Base-by-base conservation (phyloP, 2,113 vertebrate species). In the Puma concolor region DNA sequence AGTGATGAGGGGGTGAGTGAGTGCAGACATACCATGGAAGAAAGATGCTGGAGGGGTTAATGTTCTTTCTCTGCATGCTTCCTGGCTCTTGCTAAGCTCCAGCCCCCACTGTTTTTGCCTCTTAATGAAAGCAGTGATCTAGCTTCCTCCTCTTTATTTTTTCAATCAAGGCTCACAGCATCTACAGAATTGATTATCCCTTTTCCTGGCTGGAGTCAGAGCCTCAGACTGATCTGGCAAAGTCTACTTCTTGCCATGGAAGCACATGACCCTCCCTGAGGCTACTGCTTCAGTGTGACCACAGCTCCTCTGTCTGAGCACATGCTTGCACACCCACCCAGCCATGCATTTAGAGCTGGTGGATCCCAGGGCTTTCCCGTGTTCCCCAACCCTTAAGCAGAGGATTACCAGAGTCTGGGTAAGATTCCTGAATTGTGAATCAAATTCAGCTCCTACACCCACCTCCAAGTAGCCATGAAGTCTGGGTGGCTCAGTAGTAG, bases 71-170 rank as follows among this genome's bases (percentile, higher is more conserved):
- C 92, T 88, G 63, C 89, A 29, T 52, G 89, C 87, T 64, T 98
- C 87, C 69, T 11, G 69, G 38, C 50, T 97, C 92, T 92, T 77
- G 89, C 92, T 92, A 95, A 88, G 69, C 90, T 84, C 41, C 48
- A 88, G 86, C 88, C 80, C 88, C 92, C 74, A 90, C 93, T 66
- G 87, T 57, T 80, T 93, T 87, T 87, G 48, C 86, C 91, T 85
- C 74, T 94, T 96, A 97, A 96, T 95, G 96, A 97, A 97, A 97
- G 89, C 97, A 94, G 89, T 89, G 92, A 96, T 95, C 36, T 33
- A 92, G 86, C 86, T 95, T 91, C 77, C 71, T 97, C 76, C 81
- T 96, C 86, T 96, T 96, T 94, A 77, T 90, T 97, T 97, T 97
- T 97, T 82, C 94, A 96, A 82, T 97, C 97, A 98, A 97, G 50